These are phyloP conservation scores for Piaya cayana DNA, from an alignment of 2,113 vertebrate genomes.

Conservation along the genomic window DNA sequence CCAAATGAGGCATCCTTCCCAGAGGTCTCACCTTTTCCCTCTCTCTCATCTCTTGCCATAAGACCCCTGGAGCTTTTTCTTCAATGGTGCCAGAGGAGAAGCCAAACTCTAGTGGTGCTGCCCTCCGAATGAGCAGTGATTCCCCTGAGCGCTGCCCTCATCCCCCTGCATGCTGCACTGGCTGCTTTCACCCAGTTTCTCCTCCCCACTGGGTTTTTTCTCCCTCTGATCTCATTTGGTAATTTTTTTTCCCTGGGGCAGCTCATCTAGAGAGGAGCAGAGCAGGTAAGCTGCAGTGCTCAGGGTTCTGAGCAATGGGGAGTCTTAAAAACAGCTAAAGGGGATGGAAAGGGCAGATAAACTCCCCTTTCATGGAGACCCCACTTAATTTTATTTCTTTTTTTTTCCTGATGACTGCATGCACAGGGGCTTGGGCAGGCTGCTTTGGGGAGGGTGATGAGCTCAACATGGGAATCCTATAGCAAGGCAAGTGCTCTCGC, in stretches of 20 bases:
- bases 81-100: rapidly evolving
- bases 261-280: background rate
- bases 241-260: rapidly evolving
- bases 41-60: background rate
- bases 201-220: background rate
- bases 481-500: rapidly evolving
- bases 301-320: background rate
- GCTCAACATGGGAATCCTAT: rapidly evolving
- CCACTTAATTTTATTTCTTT: rapidly evolving
- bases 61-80: background rate
- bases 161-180: rapidly evolving
- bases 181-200: background rate
- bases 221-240: background rate
- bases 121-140: rapidly evolving
- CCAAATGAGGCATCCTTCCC: background rate
- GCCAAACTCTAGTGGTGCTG: rapidly evolving
- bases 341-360: background rate
- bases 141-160: rapidly evolving
- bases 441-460: rapidly evolving
- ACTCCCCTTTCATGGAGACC: background rate
- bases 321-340: background rate
- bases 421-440: rapidly evolving
- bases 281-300: background rate
- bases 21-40: background rate
- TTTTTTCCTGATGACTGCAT: rapidly evolving